Percentiles rank a stretch among this genome's conserved stretches.
Conservation (phyloP, 2,113 vertebrate genomes). For the Orthochromis malagaraziensis region DNA sequence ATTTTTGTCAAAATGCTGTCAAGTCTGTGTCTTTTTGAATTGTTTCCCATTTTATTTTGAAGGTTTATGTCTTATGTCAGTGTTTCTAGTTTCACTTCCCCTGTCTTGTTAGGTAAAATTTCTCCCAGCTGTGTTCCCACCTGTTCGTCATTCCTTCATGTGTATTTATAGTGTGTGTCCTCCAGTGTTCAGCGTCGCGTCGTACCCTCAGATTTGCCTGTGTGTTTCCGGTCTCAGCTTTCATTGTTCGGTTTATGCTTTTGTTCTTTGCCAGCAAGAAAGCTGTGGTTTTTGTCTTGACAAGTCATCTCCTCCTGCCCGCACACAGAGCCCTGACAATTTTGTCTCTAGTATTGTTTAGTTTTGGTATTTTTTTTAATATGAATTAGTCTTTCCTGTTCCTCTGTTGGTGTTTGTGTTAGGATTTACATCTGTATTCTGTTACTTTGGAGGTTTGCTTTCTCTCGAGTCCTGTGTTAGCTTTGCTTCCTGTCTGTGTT, state of each 20-base stretch:
- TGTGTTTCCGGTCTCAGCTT: not conserved
- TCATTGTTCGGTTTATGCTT: not conserved
- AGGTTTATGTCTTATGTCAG: not conserved
- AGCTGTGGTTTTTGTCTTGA: not conserved
- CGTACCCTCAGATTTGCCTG: not conserved
- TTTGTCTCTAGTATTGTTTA: not conserved
- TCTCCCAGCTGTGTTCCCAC: not conserved
- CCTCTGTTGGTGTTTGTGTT: not conserved
- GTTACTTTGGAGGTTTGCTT: not conserved
- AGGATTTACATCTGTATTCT: not conserved
- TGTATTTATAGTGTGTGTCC: not conserved
- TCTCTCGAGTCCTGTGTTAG: not conserved
- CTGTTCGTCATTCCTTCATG: rapidly evolving
- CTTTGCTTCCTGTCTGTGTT: not conserved
- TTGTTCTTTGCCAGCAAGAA: not conserved
- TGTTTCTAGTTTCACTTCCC: not conserved
- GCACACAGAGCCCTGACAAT: not conserved
- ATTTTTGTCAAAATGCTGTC: not conserved
- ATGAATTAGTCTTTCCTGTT: not conserved
- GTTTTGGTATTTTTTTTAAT: not conserved
- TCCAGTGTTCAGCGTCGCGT: not conserved
- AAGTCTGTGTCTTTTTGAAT: not conserved
- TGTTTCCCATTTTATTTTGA: not conserved
- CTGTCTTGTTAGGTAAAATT: not conserved
- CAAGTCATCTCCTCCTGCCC: not conserved